Evolutionary conservation across 2,113 vertebrate genomes (phyloP), one percentile per base, ranked within the genome.

Genomic region (Marmota monax): DNA sequence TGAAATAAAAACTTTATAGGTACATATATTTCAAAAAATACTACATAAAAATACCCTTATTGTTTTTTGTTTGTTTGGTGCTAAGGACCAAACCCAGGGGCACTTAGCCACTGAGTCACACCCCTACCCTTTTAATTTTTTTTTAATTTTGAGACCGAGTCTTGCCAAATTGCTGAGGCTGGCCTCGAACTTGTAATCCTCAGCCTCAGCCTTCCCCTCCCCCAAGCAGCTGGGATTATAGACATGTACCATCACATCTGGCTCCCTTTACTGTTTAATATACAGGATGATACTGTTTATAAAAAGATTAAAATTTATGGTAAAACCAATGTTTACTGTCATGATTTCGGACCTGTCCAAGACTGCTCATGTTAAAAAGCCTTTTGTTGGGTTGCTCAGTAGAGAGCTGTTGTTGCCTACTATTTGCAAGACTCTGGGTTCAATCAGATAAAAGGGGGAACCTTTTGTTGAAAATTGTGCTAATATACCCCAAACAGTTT

Each of bases 321-420:
- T 90, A 96, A 90, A 90, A 93, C 25, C 25, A 73, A 67, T 61
- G 53, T 78, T 9, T 1, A 86, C 29, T 67, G 83, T 80, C 25
- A 89, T 67, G 39, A 86, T 42, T 86, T 58, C 39, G 25, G 48
- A 82, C 39, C 3, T 93, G 29, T 63, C 67, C 42, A 94, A 84
- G n/a, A 89, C 34, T 27, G 37, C 58, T 37, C 29, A 78, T 67
- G 58, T 78, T 92, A 34, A 90, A 92, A 90, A 2, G 16, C 0
- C 20, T 90, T 88, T 72, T 82, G 17, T 8, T 69, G 22, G 65
- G 65, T 13, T 34, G 13, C 13, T 34, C 5, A 69, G 12, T 69
- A 12, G 65, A 69, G 13, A 69, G 32, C 32, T 14, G 3, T 69
- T 14, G 3, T 69, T 69, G 12, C 29, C 65, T 69, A 69, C 32